These are phyloP conservation scores for Hippopotamus amphibius DNA, from an alignment of 2,113 vertebrate species.

Conservation along the genomic window DNA sequence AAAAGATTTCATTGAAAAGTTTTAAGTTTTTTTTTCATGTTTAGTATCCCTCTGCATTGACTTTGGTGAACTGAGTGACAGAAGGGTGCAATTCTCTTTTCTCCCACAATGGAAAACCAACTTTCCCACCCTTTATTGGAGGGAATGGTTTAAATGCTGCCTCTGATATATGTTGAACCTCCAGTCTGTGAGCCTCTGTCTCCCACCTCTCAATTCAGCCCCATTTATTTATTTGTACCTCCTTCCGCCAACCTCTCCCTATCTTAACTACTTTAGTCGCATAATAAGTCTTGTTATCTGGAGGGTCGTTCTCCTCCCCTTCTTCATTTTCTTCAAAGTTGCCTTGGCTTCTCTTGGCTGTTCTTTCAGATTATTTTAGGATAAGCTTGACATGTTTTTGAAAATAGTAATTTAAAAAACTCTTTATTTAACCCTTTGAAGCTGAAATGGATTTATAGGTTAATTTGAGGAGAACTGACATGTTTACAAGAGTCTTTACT, in stretches of 20 bases:
- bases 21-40: neutral
- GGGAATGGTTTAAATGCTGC: neutral
- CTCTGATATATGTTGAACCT: neutral
- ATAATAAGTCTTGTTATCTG: neutral
- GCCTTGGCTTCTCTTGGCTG: neutral
- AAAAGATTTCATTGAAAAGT: neutral
- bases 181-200: neutral
- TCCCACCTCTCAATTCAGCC: neutral
- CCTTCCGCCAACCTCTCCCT: neutral
- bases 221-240: neutral
- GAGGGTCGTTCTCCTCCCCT: neutral
- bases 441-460: neutral
- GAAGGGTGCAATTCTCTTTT: neutral
- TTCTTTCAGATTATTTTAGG: neutral
- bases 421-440: neutral
- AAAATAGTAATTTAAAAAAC: neutral
- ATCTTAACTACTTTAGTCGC: neutral
- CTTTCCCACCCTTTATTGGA: neutral
- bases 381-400: neutral
- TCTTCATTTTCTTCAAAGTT: conserved; percentile 12
- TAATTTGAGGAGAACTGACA: neutral
- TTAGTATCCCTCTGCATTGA: neutral
- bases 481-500: neutral
- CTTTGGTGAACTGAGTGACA: neutral
- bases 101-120: neutral